Base-by-base conservation (phyloP, 2,797 vertebrate species). In the Eremophila alpestris region DNA sequence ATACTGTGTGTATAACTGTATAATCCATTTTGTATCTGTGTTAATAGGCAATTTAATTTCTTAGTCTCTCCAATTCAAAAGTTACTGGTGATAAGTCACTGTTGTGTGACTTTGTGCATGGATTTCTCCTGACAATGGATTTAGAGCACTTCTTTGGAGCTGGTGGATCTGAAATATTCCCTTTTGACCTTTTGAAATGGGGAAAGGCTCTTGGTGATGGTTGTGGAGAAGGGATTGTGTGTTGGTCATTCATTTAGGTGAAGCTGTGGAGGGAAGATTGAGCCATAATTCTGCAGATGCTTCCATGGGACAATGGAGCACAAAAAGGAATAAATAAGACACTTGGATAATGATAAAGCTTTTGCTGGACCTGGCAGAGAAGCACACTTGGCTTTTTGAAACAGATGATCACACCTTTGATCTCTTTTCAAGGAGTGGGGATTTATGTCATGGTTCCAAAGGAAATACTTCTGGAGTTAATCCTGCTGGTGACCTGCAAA, bases 1-100 rank as follows among this genome's bases (percentile, higher is more conserved):
- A 51, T 91, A 80, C 68, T 65, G 18, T 64, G 48, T 75, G 6
- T 80, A 7, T 76, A 80, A 62, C 10, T 68, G 49, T 54, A 40
- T 76, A 63, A 80, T 89, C 63, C 62, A 6, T 87, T 94, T 69
- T 83, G 5, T 58, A 46, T 75, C 76, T 86, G 54, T 89, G 69
- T 67, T 65, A 34, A 59, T 86, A 78, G 65, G 43, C 41, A 91
- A 13, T 89, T 94, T 86, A 15, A 73, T 93, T 91, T 93, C 58
- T 67, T 75, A 40, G 22, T 78, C 54, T 91, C 22, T 95, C 27
- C 40, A 58, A 5, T 87, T 87, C 41, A 54, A 18, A 78, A 88
- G 85, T 88, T 87, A 24, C 54, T 59, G 2, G 0, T 78, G 68
- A 29, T 75, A 20, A 41, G 16, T 48, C 27, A 2, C 24, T 63